Percentiles rank a stretch among this genome's conserved stretches.
Evolutionary conservation across 2,888 invertebrate species (phyloP).

Genomic region (Chymomyza fuscimana): DNA sequence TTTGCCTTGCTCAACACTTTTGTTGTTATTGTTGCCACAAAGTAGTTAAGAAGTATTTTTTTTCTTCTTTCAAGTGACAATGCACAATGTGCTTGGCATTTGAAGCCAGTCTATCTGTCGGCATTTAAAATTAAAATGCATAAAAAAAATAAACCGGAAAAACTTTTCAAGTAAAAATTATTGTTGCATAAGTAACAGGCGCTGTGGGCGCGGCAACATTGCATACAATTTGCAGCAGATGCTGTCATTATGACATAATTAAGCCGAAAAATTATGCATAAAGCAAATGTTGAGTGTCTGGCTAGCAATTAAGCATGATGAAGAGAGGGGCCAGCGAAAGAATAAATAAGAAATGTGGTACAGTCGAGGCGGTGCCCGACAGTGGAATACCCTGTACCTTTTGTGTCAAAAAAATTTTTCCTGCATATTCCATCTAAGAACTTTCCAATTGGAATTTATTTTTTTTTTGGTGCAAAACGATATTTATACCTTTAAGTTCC

Average conservation of each 20-base stretch:
- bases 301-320: not conserved
- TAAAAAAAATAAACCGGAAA: conserved; percentile 13
- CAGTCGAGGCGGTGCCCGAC: too few species aligned
- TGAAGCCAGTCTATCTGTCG: conserved; percentile 38
- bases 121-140: conserved; percentile 64
- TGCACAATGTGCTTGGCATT: conserved; percentile 31
- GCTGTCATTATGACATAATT: conserved; percentile 61
- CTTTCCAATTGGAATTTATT: too few species aligned
- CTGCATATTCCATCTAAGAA: too few species aligned
- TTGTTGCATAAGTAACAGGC: conserved; percentile 56
- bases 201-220: conserved; percentile 35
- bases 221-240: conserved; percentile 29
- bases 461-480: too few species aligned
- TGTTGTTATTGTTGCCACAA: not conserved
- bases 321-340: not conserved
- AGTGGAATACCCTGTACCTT: too few species aligned
- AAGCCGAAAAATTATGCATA: conserved; percentile 56
- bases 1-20: conserved; percentile 2
- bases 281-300: conserved; percentile 38
- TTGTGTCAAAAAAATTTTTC: too few species aligned
- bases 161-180: conserved; percentile 38
- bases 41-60: conserved; percentile 18
- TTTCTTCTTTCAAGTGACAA: conserved; percentile 29
- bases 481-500: too few species aligned
- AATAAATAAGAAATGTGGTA: too few species aligned